Evolutionary conservation across 2,113 vertebrate species (phyloP), one percentile per base, ranked within the genome.

Genomic region (Oophaga pumilio): DNA sequence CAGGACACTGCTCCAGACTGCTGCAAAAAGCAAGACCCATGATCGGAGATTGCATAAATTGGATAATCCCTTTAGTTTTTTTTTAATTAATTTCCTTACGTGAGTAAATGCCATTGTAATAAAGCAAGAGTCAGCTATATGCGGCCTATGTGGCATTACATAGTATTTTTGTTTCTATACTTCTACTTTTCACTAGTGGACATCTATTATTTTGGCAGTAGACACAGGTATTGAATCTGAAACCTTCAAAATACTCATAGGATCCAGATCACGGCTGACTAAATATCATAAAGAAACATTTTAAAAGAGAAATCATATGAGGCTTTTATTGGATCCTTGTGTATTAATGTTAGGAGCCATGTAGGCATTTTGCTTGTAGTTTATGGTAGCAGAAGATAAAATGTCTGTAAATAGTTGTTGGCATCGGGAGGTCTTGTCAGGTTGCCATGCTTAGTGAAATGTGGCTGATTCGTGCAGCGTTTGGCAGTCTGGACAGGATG

Each of bases 401-500:
- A 53, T 3, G 24, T 43, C 69, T 74, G 17, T 77, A 64, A 66
- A 78, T 50, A 68, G 85, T 86, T 52, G 73, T 53, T 86, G 60
- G 60, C 33, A 56, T 82, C 14, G 69, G 20, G 77, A 80, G 74
- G 68, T 82, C 86, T 87, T 87, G 79, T 87, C 86, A 76, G 68
- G 2, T 28, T 59, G 79, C 68, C 86, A 82, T 74, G 68, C 57
- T 74, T 69, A 74, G 66, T 76, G 79, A 87, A 87, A 87, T 62
- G 56, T 87, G 78, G 53, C 77, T 82, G 68, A 71, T 82, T 59
- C 22, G 78, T 52, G 52, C 86, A 82, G 56, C 57, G n/a, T 17
- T 82, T 87, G 86, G 86, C 86, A 82, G 78, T 87, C 68, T 87
- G 78, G 49, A 50, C 77, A 87, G 85, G 86, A 87, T 87, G 57